Evolutionary conservation across 2,113 vertebrate genomes (phyloP).

Genomic region (Sardina pilchardus): DNA sequence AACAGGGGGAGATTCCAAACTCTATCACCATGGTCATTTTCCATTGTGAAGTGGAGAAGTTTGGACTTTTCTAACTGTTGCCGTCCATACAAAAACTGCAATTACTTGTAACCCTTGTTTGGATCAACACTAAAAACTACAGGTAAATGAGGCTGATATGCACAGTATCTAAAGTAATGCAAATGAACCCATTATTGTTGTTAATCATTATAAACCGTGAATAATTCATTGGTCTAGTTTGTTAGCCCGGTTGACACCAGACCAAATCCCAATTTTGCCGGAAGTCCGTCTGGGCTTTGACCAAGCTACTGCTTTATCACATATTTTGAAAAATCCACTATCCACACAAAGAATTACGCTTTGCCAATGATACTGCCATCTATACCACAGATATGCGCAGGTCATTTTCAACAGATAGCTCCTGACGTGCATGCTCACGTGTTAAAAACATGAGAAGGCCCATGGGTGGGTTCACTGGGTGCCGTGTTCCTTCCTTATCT

Average conservation of each 20-base stretch:
- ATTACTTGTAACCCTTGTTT: neutral
- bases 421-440: neutral
- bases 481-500: slow-evolving; percentile 58
- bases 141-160: neutral
- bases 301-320: no score
- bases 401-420: neutral
- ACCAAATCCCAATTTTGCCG: no score
- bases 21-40: neutral
- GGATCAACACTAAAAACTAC: neutral
- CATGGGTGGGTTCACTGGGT: neutral
- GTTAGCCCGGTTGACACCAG: no score
- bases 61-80: neutral
- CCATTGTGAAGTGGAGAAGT: neutral
- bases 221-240: neutral
- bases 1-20: neutral
- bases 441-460: neutral
- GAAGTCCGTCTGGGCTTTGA: no score
- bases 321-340: neutral
- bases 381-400: neutral
- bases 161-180: no score
- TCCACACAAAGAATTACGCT: neutral
- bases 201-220: no score
- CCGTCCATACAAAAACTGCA: neutral
- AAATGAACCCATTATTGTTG: neutral
- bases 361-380: neutral